Conservation (phyloP, 2,797 vertebrate species). For the Megaceryle alcyon region DNA sequence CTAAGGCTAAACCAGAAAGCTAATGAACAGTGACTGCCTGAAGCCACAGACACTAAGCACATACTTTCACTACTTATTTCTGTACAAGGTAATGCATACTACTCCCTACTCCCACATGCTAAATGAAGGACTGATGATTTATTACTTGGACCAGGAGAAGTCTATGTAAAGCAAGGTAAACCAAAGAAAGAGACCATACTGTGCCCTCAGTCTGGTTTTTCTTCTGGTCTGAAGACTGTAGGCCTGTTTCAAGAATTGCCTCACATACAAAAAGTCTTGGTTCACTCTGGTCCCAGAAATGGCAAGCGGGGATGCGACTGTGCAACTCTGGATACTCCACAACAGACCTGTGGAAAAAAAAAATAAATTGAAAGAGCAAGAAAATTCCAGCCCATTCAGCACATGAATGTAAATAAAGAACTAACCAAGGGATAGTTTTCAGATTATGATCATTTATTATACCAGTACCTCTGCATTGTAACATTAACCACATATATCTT, state of each 20-base stretch:
- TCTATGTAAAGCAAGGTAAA: neutral
- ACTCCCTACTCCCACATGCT: neutral
- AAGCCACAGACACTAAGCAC: neutral
- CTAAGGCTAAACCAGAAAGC: neutral
- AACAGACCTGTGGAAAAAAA: slow-evolving; percentile 72
- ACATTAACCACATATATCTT: neutral
- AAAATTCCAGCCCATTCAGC: neutral
- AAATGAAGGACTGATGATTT: neutral
- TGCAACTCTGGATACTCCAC: slow-evolving; percentile 76
- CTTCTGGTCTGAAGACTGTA: slow-evolving; percentile 18
- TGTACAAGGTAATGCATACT: neutral
- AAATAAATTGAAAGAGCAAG: neutral
- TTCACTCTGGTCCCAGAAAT: slow-evolving; percentile 95
- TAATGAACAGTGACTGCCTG: neutral
- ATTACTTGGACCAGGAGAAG: neutral
- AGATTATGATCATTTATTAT: neutral
- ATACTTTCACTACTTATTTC: neutral
- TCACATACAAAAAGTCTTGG: slow-evolving; percentile 92
- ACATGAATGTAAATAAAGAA: neutral
- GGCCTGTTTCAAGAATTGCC: slow-evolving; percentile 70
- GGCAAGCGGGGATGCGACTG: slow-evolving; percentile 83
- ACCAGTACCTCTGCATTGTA: neutral
- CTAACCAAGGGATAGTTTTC: neutral
- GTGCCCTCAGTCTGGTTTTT: neutral
- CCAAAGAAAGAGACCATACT: slow-evolving; percentile 44